Conservation (phyloP, 2,888 invertebrate species). For the Hydrotaea diabolus region DNA sequence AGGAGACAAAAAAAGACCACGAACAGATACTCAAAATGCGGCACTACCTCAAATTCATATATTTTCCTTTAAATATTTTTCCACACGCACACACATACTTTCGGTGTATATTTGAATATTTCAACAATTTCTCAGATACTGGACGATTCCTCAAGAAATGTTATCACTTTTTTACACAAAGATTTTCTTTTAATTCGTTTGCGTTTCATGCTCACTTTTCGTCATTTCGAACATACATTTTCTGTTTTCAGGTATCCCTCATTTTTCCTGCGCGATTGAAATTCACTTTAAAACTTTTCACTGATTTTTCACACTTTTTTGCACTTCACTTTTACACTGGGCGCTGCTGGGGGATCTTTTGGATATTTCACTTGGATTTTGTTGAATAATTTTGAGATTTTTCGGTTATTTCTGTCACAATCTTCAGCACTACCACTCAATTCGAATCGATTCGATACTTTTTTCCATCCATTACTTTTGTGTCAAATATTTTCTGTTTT, state of each 20-base stretch:
- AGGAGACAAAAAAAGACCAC: constrained; percentile 38
- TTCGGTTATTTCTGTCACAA: constrained; percentile 31
- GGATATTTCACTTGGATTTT: constrained; percentile 40
- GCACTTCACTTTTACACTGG: constrained; percentile 5
- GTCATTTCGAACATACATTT: constrained; percentile 7
- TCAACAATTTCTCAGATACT: neutral
- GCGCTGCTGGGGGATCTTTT: constrained; percentile 3
- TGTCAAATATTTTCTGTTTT: constrained; percentile 18
- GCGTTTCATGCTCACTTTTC: neutral
- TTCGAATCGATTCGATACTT: constrained; percentile 39
- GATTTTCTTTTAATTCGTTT: neutral
- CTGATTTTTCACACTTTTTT: neutral
- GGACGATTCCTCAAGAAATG: neutral
- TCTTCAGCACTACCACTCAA: constrained; percentile 15
- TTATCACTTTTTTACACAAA: constrained; percentile 22
- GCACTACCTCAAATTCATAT: constrained; percentile 62
- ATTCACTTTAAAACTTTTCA: constrained; percentile 16
- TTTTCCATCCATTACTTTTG: constrained; percentile 40
- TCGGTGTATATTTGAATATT: neutral
- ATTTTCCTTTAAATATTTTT: neutral
- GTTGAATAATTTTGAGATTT: constrained; percentile 22
- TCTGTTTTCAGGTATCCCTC: constrained; percentile 32
- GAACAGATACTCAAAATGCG: constrained; percentile 60
- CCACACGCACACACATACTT: neutral
- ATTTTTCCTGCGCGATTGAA: constrained; percentile 2